These are phyloP conservation scores for Clamator glandarius DNA, from an alignment of 2,797 vertebrate genomes.

Conservation along the genomic window DNA sequence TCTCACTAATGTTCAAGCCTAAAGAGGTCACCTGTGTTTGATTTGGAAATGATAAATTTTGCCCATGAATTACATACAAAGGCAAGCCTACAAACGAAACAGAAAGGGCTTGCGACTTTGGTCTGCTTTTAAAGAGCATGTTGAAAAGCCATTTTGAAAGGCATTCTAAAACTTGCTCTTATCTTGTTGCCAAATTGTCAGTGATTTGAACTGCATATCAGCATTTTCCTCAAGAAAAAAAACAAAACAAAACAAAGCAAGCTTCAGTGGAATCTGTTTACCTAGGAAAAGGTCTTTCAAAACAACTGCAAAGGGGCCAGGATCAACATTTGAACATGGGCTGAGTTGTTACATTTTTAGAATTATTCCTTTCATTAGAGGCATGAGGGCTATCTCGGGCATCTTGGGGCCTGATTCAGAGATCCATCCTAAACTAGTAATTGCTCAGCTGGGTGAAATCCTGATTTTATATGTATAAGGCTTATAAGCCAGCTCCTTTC, in stretches of 20 bases:
- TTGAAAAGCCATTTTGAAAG: constrained; percentile 70
- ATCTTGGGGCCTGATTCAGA: constrained; percentile 33
- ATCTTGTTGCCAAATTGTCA: constrained; percentile 61
- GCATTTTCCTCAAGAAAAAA: background rate
- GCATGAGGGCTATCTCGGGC: constrained; percentile 44
- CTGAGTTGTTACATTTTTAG: constrained; percentile 66
- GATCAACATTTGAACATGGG: constrained; percentile 74
- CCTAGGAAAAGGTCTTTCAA: constrained; percentile 62
- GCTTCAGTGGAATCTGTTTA: constrained; percentile 66
- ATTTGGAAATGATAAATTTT: constrained; percentile 66
- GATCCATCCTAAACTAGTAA: constrained; percentile 47
- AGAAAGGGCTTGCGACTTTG: constrained; percentile 55
- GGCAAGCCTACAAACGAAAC: constrained; percentile 50
- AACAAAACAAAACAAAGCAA: background rate
- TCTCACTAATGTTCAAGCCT: background rate
- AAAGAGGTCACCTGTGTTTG: constrained; percentile 56
- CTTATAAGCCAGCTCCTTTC: background rate
- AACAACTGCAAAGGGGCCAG: constrained; percentile 65
- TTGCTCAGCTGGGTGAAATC: background rate
- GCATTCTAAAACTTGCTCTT: constrained; percentile 12
- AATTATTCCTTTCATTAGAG: constrained; percentile 77
- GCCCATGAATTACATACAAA: constrained; percentile 40
- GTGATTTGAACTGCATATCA: constrained; percentile 60
- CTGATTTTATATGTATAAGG: background rate
- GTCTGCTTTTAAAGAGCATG: background rate